Evolutionary conservation across 2,888 invertebrate species (phyloP).

Genomic region (Geotrupes spiniger): DNA sequence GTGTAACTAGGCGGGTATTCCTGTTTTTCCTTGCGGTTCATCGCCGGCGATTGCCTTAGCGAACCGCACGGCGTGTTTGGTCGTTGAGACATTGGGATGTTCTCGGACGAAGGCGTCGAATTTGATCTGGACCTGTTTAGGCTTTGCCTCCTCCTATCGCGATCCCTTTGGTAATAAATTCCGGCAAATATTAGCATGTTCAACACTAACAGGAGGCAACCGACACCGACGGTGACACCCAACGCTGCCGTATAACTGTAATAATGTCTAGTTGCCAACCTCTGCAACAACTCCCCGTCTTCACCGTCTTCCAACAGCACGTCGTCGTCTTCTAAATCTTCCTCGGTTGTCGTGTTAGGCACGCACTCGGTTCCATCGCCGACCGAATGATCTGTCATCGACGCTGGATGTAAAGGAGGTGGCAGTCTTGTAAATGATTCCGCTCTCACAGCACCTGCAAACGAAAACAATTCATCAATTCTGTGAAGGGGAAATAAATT

Average conservation of each 20-base stretch:
- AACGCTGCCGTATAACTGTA: slow-evolving; percentile 74
- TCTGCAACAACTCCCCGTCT: slow-evolving; percentile 54
- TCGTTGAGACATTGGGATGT: slow-evolving; percentile 48
- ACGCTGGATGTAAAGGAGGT: slow-evolving; percentile 45
- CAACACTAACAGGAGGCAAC: slow-evolving; percentile 67
- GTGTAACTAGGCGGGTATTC: slow-evolving; percentile 55
- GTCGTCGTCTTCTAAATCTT: slow-evolving; percentile 36
- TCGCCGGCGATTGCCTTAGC: slow-evolving; percentile 43
- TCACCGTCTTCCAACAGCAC: slow-evolving; percentile 48
- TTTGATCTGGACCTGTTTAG: slow-evolving; percentile 36
- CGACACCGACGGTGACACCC: slow-evolving; percentile 73
- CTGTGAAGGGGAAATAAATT: too few relatives aligned
- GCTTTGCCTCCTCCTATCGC: slow-evolving; percentile 47
- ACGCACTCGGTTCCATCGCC: slow-evolving; percentile 47
- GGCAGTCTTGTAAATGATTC: slow-evolving; percentile 53
- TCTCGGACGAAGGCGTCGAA: slow-evolving; percentile 45
- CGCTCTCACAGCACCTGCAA: slow-evolving; percentile 51
- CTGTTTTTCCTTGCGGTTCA: slow-evolving; percentile 39
- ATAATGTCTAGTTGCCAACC: slow-evolving; percentile 56
- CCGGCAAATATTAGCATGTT: slow-evolving; percentile 77
- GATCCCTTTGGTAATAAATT: slow-evolving; percentile 69
- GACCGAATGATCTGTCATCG: slow-evolving; percentile 38
- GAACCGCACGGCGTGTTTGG: slow-evolving; percentile 50
- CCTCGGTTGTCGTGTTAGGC: slow-evolving; percentile 39
- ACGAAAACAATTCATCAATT: slow-evolving; percentile 3